phyloP scores from a whole-genome alignment of 2,888 invertebrate genomes.

The Cetonia aurata region DNA sequence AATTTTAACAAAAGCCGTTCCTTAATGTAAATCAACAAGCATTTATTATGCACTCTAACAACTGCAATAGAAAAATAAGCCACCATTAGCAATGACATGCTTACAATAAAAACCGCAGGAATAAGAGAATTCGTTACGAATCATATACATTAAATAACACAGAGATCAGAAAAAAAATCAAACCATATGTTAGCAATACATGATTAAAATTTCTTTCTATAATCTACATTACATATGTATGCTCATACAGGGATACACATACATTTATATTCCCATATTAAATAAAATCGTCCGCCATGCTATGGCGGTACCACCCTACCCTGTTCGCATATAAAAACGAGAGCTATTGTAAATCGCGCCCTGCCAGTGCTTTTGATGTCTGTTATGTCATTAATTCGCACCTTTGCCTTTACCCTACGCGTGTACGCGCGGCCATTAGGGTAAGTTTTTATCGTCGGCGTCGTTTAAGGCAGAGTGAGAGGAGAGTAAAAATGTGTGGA shows the following conservation, averaged over 20 bases:
- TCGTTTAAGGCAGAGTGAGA: slow-evolving; percentile 9
- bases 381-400: slow-evolving; percentile 48
- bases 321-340: slow-evolving; percentile 33
- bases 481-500: background rate
- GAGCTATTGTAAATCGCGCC: slow-evolving; percentile 48
- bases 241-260: background rate
- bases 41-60: too few relatives aligned
- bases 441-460: slow-evolving; percentile 23
- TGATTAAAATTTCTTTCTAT: slow-evolving; percentile 22
- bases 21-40: too few relatives aligned
- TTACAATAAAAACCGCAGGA: too few relatives aligned
- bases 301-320: slow-evolving; percentile 31
- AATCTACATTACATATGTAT: background rate
- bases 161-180: slow-evolving; percentile 15
- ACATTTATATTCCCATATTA: slow-evolving; percentile 9
- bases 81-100: too few relatives aligned
- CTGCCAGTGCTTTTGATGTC: slow-evolving; percentile 44
- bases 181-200: slow-evolving; percentile 33
- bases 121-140: too few relatives aligned
- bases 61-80: too few relatives aligned
- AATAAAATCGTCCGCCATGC: slow-evolving; percentile 39
- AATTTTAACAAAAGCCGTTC: too few relatives aligned
- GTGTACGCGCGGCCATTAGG: slow-evolving; percentile 41
- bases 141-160: too few relatives aligned
- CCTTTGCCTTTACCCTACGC: slow-evolving; percentile 46